These are phyloP conservation scores for Achroia grisella DNA, from an alignment of 1,140 invertebrate species.

Conservation along the genomic window DNA sequence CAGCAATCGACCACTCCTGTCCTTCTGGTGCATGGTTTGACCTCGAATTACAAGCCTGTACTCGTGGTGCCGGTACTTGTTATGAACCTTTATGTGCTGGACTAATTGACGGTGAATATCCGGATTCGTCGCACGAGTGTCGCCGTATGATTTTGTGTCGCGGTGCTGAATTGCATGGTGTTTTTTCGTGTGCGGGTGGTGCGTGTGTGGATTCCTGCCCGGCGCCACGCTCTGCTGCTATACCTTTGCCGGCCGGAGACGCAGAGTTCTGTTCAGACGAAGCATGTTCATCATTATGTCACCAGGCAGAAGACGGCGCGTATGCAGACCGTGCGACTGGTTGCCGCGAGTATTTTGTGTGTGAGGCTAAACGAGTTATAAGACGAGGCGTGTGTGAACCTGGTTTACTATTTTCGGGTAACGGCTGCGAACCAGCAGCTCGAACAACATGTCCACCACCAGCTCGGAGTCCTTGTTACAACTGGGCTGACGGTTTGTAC, in stretches of 20 bases:
- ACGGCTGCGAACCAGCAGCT: slow-evolving; percentile 51
- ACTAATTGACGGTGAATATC: slow-evolving; percentile 53
- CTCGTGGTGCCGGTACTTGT: slow-evolving; percentile 59
- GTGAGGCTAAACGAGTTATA: slow-evolving; percentile 57
- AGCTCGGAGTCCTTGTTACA: slow-evolving; percentile 57
- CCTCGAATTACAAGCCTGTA: slow-evolving; percentile 65
- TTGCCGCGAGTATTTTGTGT: slow-evolving; percentile 77
- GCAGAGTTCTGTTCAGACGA: slow-evolving; percentile 63
- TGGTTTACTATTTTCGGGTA: slow-evolving; percentile 60
- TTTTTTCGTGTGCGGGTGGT: slow-evolving; percentile 36
- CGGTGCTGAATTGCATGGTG: slow-evolving; percentile 37
- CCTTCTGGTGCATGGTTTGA: slow-evolving; percentile 70
- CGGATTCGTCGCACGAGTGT: slow-evolving; percentile 59
- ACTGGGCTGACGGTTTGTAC: slow-evolving; percentile 50
- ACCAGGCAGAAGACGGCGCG: slow-evolving; percentile 70
- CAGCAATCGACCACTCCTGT: slow-evolving; percentile 57
- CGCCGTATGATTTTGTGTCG: slow-evolving; percentile 35
- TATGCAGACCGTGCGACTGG: slow-evolving; percentile 74
- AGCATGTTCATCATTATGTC: slow-evolving; percentile 61
- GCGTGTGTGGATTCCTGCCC: slow-evolving; percentile 35
- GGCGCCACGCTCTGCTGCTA: slow-evolving; percentile 40
- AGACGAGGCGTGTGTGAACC: slow-evolving; percentile 67
- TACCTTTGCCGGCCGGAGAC: slow-evolving; percentile 48
- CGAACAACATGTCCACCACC: slow-evolving; percentile 52
- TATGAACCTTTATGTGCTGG: slow-evolving; percentile 58